These are phyloP conservation scores for Acanthochromis polyacanthus DNA, from an alignment of 2,113 vertebrate genomes.

Conservation along the genomic window DNA sequence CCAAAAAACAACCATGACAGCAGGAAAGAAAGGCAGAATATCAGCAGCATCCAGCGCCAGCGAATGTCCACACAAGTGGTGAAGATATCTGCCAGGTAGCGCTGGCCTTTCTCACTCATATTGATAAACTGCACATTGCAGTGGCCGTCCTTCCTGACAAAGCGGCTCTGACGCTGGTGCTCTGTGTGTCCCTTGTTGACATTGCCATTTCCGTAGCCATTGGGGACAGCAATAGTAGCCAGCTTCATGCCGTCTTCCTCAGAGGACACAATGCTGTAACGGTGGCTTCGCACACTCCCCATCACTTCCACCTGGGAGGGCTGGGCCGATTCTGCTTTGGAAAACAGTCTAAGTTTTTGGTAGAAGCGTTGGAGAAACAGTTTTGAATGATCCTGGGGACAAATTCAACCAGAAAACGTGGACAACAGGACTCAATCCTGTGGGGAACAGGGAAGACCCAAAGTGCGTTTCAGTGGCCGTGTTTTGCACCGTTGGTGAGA, in stretches of 20 bases:
- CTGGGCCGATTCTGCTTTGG: conserved; percentile 92
- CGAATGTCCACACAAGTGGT: conserved; percentile 98
- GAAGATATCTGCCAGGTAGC: conserved; percentile 97
- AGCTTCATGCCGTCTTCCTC: conserved; percentile 97
- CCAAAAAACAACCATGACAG: conserved; percentile 97
- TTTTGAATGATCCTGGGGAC: conserved; percentile 90
- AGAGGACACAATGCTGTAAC: conserved; percentile 97
- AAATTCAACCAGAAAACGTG: conserved; percentile 81
- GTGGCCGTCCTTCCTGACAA: conserved; percentile 96
- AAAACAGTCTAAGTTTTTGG: conserved; percentile 99
- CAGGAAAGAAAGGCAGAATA: conserved; percentile 95
- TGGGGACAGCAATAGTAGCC: conserved; percentile 91
- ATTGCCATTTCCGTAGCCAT: conserved; percentile 94
- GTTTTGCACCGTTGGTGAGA: conserved; percentile 42
- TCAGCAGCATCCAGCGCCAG: conserved; percentile 97
- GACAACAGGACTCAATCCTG: conserved; percentile 52
- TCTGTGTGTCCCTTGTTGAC: conserved; percentile 90
- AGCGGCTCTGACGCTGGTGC: conserved; percentile 91
- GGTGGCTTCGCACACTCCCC: conserved; percentile 98
- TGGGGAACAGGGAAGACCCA: neutral
- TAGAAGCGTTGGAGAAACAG: conserved; percentile 99
- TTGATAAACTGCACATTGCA: conserved; percentile 98
- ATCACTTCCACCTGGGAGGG: conserved; percentile 90
- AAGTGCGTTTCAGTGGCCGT: conserved; percentile 40
- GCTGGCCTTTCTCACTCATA: conserved; percentile 96